Percentiles rank a stretch among this genome's conserved stretches.
Conservation (phyloP, 2,797 vertebrate species). For the Salmo trutta region DNA sequence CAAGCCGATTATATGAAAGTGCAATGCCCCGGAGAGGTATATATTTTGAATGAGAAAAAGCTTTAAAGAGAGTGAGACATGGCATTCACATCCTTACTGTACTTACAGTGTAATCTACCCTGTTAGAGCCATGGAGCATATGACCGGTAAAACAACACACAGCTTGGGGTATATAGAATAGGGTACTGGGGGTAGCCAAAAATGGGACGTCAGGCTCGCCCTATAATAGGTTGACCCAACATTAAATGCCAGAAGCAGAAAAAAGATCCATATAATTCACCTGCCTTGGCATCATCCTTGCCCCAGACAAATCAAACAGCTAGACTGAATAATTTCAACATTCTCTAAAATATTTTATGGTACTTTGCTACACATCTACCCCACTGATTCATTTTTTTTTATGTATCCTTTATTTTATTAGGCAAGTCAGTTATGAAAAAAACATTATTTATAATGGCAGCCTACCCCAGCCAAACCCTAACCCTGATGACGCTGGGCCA, state of each 20-base stretch:
- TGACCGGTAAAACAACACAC: slow-evolving; percentile 30
- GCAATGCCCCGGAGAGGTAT: slow-evolving; percentile 37
- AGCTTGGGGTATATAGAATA: background rate
- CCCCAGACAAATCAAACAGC: slow-evolving; percentile 46
- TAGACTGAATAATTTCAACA: slow-evolving; percentile 46
- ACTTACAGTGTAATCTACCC: slow-evolving; percentile 22
- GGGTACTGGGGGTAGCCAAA: slow-evolving; percentile 24
- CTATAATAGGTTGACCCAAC: slow-evolving; percentile 7
- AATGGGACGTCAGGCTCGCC: background rate
- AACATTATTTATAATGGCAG: too few species aligned
- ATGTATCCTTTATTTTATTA: too few species aligned
- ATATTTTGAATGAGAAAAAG: slow-evolving; percentile 39
- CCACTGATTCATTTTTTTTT: slow-evolving; percentile 38
- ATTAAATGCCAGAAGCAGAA: slow-evolving; percentile 40
- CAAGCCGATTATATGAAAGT: slow-evolving; percentile 31
- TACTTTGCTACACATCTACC: slow-evolving; percentile 48
- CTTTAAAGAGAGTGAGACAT: slow-evolving; percentile 29
- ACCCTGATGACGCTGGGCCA: too few species aligned
- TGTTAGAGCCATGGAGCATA: slow-evolving; percentile 20
- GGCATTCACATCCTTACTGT: slow-evolving; percentile 41
- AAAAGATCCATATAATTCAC: slow-evolving; percentile 34
- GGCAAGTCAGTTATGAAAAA: too few species aligned
- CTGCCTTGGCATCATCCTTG: slow-evolving; percentile 22
- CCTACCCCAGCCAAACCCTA: too few species aligned
- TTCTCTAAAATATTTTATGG: slow-evolving; percentile 42